Percentiles rank a stretch among this genome's conserved stretches.
Conservation (phyloP, 2,888 invertebrate species). For the Serripes groenlandicus region DNA sequence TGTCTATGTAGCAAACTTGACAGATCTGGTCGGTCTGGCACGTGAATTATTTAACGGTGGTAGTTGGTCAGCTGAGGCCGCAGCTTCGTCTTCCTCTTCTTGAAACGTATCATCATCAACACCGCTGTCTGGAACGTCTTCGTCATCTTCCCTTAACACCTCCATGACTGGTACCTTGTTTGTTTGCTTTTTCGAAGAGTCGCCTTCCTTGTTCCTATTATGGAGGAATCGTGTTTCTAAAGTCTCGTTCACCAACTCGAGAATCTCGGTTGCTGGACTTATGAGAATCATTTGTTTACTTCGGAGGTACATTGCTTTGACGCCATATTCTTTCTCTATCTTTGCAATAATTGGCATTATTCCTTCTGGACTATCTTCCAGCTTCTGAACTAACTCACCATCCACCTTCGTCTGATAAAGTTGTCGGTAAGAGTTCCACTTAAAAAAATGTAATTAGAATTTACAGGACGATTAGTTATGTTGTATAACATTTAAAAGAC, state of each 20-base stretch:
- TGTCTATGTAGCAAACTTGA: background rate
- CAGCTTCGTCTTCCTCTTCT: background rate
- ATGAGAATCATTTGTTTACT: slow-evolving; percentile 56
- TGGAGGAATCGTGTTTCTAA: slow-evolving; percentile 37
- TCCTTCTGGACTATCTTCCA: slow-evolving; percentile 50
- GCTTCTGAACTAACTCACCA: slow-evolving; percentile 37
- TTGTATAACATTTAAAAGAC: no score
- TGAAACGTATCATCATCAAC: slow-evolving; percentile 18
- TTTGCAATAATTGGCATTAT: slow-evolving; percentile 52
- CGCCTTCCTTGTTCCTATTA: background rate
- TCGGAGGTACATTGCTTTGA: slow-evolving; percentile 49
- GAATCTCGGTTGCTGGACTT: slow-evolving; percentile 54
- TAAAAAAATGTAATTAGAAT: no score
- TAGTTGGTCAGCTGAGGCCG: background rate
- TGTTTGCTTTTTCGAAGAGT: background rate
- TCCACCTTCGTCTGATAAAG: slow-evolving; percentile 55
- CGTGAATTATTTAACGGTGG: slow-evolving; percentile 9
- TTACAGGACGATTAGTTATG: no score
- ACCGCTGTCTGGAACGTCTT: slow-evolving; percentile 15
- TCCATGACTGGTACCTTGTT: slow-evolving; percentile 4
- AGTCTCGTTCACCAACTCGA: slow-evolving; percentile 63
- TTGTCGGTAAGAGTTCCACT: slow-evolving; percentile 56
- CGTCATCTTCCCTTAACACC: slow-evolving; percentile 12
- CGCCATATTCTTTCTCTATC: slow-evolving; percentile 62
- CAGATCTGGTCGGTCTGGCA: background rate